Evolutionary conservation across 2,888 invertebrate genomes (phyloP).

Genomic region (Cantharis lateralis): DNA sequence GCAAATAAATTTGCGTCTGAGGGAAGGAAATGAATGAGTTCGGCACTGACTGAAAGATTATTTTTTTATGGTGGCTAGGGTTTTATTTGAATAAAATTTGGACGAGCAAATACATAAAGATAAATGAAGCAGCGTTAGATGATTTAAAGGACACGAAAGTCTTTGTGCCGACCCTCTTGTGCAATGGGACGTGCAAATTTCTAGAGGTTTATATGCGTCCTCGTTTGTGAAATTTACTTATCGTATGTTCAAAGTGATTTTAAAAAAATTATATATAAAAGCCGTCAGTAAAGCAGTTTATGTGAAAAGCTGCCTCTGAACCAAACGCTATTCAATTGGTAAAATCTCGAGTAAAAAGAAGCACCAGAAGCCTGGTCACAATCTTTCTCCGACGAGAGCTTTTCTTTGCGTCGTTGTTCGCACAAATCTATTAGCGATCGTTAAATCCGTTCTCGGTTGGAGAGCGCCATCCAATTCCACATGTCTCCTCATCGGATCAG

Average conservation of each 20-base stretch:
- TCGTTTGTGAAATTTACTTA: conserved; percentile 29
- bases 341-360: conserved; percentile 42
- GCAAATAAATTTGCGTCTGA: not conserved
- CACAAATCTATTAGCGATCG: conserved; percentile 58
- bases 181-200: conserved; percentile 22
- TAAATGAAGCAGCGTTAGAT: conserved; percentile 2
- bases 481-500: conserved; percentile 49
- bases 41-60: not conserved
- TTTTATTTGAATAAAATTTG: not conserved
- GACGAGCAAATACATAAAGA: not conserved
- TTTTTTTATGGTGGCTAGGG: not conserved
- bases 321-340: conserved; percentile 49
- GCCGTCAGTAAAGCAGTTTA: conserved; percentile 31
- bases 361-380: conserved; percentile 42
- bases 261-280: conserved; percentile 34
- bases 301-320: conserved; percentile 30
- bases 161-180: conserved; percentile 15
- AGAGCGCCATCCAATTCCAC: conserved; percentile 53
- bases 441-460: conserved; percentile 53
- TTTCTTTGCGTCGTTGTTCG: conserved; percentile 47
- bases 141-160: conserved; percentile 16
- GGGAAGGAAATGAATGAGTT: not conserved
- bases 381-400: conserved; percentile 46
- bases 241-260: conserved; percentile 28
- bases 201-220: conserved; percentile 26